A percentile compares a stretch with the other conserved stretches of the same genome.
phyloP scores from a whole-genome alignment of 2,888 invertebrate species.

The Pyrocoelia pectoralis region DNA sequence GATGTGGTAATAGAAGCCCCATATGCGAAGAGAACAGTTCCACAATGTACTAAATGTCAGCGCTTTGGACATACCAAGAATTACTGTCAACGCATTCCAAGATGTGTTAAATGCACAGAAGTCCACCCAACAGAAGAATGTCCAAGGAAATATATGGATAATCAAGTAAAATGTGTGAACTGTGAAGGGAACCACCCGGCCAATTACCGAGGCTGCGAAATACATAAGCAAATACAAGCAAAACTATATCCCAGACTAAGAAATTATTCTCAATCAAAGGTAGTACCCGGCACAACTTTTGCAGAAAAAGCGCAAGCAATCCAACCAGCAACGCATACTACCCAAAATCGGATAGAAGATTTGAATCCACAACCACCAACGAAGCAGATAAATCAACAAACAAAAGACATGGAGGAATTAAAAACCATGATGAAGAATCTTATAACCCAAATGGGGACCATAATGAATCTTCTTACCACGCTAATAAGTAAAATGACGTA shows the following conservation, averaged over 20 bases:
- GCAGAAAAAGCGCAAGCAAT: background rate
- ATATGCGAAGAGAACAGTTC: constrained; percentile 9
- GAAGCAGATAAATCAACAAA: too few species aligned
- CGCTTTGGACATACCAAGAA: constrained; percentile 9
- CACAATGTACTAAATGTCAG: constrained; percentile 20
- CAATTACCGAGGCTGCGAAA: constrained; percentile 9
- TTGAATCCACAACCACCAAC: too few species aligned
- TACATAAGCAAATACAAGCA: constrained; percentile 2
- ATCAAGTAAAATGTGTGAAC: constrained; percentile 19
- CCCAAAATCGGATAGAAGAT: too few species aligned
- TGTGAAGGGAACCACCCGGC: constrained; percentile 20
- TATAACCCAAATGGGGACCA: too few species aligned
- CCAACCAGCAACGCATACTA: background rate
- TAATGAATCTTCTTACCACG: too few species aligned
- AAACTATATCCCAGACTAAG: constrained; percentile 3
- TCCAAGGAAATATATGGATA: constrained; percentile 7
- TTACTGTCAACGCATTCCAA: too few species aligned
- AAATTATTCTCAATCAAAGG: background rate
- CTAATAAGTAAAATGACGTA: too few species aligned
- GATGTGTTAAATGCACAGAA: too few species aligned
- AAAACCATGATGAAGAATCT: too few species aligned
- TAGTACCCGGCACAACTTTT: constrained; percentile 3
- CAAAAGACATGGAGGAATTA: too few species aligned
- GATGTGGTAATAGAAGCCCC: constrained; percentile 4
- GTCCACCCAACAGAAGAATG: too few species aligned